Base-by-base conservation (phyloP, 1,140 invertebrate species). In the Antheraea pernyi region DNA sequence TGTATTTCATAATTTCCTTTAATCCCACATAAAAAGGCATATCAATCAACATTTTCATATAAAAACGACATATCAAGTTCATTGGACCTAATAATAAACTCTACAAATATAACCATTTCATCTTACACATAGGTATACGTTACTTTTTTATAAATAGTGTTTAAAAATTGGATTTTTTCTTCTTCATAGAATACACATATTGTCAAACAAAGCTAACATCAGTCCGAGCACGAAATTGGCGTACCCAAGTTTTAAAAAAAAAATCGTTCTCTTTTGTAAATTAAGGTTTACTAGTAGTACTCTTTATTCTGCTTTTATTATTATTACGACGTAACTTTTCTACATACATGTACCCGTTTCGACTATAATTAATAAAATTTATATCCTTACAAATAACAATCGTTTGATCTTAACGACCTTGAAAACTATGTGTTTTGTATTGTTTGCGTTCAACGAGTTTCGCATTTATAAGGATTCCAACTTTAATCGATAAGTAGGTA, bases 1-100 rank as follows among this genome's bases (percentile, higher is more conserved):
- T 86, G 76, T 84, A 90, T 85, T 80, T 75, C 37, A 39, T 39
- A 16, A 88, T 85, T 85, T 86, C 83, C 88, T 89, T 83, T 85
- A 86, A 22, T 30, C 60, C 80, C 78, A 75, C 60, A 79, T 68
- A 72, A 69, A 79, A 58, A 65, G 65, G 19, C 11, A 65, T n/a
- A 46, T 19, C 36, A 65, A 65, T 39, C 16, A 10, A 11, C n/a
- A 65, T 39, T 39, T 13, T 42, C 18, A 46, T 46, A 13, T 11
- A 30, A 30, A 61, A 61, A 61, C 11, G 13, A 39, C 9, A 30
- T 30, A 30, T 16, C n/a, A 64, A 42, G 8, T 42, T 42, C 46
- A 53, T 2, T 16, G 39, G 11, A 13, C 16, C 46, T 53, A 16
- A 53, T 53, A 16, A n/a, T 0, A 16, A 0, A 13, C 46, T 53